Percentiles rank a stretch among this genome's conserved stretches.
These are phyloP conservation scores for Diplodus sargus DNA, from an alignment of 2,797 vertebrate genomes.

Conservation along the genomic window DNA sequence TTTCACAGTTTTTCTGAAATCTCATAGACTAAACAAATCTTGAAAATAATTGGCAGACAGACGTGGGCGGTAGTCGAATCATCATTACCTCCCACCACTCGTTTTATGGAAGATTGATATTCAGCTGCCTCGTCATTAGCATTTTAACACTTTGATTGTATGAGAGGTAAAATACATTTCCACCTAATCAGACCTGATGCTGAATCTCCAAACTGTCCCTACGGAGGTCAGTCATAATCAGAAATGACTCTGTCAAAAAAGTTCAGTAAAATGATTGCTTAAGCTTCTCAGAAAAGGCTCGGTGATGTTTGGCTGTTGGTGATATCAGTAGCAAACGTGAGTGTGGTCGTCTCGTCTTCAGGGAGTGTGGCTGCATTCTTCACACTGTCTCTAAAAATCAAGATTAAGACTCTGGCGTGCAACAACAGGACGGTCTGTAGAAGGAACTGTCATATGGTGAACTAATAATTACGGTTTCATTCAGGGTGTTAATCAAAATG, in stretches of 20 bases:
- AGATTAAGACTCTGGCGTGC: background rate
- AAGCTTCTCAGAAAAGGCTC: background rate
- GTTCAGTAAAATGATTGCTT: background rate
- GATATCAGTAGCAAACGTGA: slow-evolving; percentile 16
- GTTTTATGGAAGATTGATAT: background rate
- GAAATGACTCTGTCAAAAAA: background rate
- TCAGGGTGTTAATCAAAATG: too few species aligned
- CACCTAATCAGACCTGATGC: background rate
- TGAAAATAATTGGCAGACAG: too few species aligned
- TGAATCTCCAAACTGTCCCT: background rate
- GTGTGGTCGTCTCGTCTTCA: background rate
- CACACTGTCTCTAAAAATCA: slow-evolving; percentile 4
- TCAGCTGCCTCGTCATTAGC: background rate
- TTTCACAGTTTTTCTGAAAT: too few species aligned
- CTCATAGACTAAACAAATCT: too few species aligned
- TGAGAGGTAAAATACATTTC: background rate
- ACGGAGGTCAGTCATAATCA: background rate
- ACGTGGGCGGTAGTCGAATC: too few species aligned
- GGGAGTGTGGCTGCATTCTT: slow-evolving; percentile 17
- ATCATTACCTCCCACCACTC: background rate
- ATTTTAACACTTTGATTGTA: background rate
- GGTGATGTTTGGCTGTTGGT: background rate
- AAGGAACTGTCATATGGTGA: too few species aligned
- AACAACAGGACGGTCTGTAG: background rate
- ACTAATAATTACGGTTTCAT: background rate